phyloP scores from a whole-genome alignment of 2,113 vertebrate species.

The Amia ocellicauda region DNA sequence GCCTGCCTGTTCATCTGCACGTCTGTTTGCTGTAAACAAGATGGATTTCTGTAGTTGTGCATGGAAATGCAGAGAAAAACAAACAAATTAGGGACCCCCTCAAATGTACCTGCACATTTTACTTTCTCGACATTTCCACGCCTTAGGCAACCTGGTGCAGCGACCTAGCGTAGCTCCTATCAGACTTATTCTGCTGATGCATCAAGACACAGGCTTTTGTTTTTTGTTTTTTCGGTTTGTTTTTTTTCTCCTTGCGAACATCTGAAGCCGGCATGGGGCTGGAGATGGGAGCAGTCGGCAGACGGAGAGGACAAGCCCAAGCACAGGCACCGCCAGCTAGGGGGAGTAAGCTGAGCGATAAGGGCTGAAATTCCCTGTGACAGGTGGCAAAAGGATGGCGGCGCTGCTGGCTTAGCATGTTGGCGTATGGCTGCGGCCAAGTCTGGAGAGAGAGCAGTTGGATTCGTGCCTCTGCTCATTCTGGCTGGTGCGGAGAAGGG shows the following conservation, averaged over 20 bases:
- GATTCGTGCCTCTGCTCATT: background rate
- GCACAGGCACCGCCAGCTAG: background rate
- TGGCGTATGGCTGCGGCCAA: background rate
- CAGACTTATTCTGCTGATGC: background rate
- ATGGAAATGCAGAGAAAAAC: too few species aligned
- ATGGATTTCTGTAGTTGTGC: too few species aligned
- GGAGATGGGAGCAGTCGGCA: background rate
- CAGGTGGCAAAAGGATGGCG: background rate
- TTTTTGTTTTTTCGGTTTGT: too few species aligned
- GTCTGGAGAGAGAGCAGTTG: background rate
- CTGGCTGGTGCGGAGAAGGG: background rate
- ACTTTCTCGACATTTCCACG: background rate
- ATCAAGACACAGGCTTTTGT: background rate
- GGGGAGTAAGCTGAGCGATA: background rate
- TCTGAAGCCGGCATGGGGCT: conserved; percentile 1
- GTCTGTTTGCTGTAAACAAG: too few species aligned
- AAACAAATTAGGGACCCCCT: too few species aligned
- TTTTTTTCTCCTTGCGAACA: too few species aligned
- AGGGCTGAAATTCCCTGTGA: conserved; percentile 10
- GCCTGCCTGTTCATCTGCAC: too few species aligned
- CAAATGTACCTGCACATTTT: too few species aligned
- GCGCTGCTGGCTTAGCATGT: background rate
- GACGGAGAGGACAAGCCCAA: background rate
- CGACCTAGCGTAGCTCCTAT: background rate
- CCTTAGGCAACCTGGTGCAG: background rate